phyloP scores from a whole-genome alignment of 2,888 invertebrate species.

The Drosophila macrospina region DNA sequence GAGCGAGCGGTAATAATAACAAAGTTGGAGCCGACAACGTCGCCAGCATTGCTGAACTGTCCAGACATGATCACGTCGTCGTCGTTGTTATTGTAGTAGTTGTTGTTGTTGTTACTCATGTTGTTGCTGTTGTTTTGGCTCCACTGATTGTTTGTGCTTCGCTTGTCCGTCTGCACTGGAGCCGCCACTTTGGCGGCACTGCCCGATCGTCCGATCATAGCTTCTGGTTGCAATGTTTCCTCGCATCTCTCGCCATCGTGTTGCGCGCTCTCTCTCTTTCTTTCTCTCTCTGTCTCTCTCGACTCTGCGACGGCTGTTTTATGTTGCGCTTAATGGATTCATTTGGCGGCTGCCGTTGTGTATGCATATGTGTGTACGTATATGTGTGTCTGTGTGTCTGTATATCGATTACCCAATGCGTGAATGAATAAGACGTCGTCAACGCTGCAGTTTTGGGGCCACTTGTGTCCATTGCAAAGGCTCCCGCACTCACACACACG shows the following conservation, averaged over 20 bases:
- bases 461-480: slow-evolving; percentile 59
- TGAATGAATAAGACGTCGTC: slow-evolving; percentile 74
- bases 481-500: slow-evolving; percentile 27
- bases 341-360: slow-evolving; percentile 56
- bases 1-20: slow-evolving; percentile 70
- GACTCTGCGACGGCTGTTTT: slow-evolving; percentile 49
- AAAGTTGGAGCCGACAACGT: slow-evolving; percentile 76
- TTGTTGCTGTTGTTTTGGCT: slow-evolving; percentile 48
- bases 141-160: slow-evolving; percentile 63
- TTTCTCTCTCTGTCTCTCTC: slow-evolving; percentile 8
- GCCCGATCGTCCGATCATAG: slow-evolving; percentile 62
- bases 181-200: slow-evolving; percentile 79
- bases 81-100: slow-evolving; percentile 27
- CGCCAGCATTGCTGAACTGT: slow-evolving; percentile 73
- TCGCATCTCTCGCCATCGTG: slow-evolving; percentile 11
- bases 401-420: slow-evolving; percentile 76
- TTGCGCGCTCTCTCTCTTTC: slow-evolving; percentile 12
- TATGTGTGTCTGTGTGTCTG: slow-evolving; percentile 36
- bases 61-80: slow-evolving; percentile 77
- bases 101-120: slow-evolving; percentile 36
- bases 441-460: slow-evolving; percentile 64
- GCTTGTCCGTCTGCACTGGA: slow-evolving; percentile 59
- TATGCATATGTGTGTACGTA: slow-evolving; percentile 14
- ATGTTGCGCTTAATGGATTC: slow-evolving; percentile 76
- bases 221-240: slow-evolving; percentile 72